phyloP scores from a whole-genome alignment of 2,113 vertebrate species.

The Azemiops feae region DNA sequence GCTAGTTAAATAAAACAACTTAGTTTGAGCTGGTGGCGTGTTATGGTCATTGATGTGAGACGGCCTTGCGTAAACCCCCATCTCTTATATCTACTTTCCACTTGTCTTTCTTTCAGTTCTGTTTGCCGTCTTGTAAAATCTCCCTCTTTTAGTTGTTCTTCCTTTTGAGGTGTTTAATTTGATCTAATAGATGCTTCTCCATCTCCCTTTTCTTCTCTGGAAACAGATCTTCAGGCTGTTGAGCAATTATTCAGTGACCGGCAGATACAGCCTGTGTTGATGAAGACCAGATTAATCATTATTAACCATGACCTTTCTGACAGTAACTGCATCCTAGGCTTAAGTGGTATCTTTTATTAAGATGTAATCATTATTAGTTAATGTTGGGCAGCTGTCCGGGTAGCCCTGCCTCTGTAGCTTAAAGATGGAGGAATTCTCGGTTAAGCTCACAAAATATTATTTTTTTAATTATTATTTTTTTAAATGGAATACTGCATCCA shows the following conservation, averaged over 20 bases:
- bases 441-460: slow-evolving; percentile 25
- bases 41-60: slow-evolving; percentile 16
- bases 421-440: slow-evolving; percentile 18
- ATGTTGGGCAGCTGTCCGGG: slow-evolving; percentile 19
- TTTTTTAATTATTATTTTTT: neutral
- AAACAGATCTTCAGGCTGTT: slow-evolving; percentile 68
- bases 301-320: slow-evolving; percentile 70
- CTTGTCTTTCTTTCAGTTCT: neutral
- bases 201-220: slow-evolving; percentile 42
- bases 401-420: slow-evolving; percentile 34
- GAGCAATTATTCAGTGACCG: slow-evolving; percentile 76
- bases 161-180: slow-evolving; percentile 52
- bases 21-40: neutral
- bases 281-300: slow-evolving; percentile 74
- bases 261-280: slow-evolving; percentile 65
- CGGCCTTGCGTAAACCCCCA: neutral
- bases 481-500: neutral
- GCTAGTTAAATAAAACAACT: neutral
- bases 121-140: neutral
- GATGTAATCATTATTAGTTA: slow-evolving; percentile 62
- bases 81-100: neutral
- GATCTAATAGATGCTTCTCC: slow-evolving; percentile 58
- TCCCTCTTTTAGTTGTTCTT: neutral
- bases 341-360: slow-evolving; percentile 68
- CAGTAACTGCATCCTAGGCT: slow-evolving; percentile 70